Evolutionary conservation across 2,797 vertebrate genomes (phyloP).

Genomic region (Poeciliopsis paucimaculata): DNA sequence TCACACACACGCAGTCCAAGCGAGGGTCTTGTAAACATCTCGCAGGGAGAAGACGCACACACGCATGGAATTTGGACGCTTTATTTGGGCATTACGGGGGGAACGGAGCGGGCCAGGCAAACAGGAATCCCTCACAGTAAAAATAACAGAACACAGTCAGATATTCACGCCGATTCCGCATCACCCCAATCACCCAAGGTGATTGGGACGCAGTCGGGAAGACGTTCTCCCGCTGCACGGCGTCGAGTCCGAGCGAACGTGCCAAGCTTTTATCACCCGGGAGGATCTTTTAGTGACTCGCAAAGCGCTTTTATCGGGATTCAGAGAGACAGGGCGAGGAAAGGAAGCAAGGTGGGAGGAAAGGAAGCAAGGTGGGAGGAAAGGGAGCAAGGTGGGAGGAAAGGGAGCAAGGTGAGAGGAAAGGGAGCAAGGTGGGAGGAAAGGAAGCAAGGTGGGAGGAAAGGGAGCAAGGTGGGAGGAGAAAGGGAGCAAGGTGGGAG

Average conservation of each 20-base stretch:
- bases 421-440: neutral
- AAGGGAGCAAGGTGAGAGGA: neutral
- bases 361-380: neutral
- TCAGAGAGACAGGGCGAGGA: neutral
- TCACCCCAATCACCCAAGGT: slow-evolving; percentile 11
- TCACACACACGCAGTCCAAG: slow-evolving; percentile 31
- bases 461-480: neutral
- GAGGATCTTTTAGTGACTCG: neutral
- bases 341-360: neutral
- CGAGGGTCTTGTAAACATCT: slow-evolving; percentile 81
- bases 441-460: neutral
- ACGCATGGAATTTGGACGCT: slow-evolving; percentile 80
- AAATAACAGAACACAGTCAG: slow-evolving; percentile 44
- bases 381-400: too few species aligned
- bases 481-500: too few species aligned
- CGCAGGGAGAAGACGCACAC: slow-evolving; percentile 71
- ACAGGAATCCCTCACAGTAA: slow-evolving; percentile 62
- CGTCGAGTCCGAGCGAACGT: neutral
- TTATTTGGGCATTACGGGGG: slow-evolving; percentile 87
- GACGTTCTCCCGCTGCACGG: slow-evolving; percentile 7
- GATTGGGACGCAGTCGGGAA: slow-evolving; percentile 17
- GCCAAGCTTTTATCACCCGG: neutral
- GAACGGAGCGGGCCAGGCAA: slow-evolving; percentile 42
- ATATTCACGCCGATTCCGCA: slow-evolving; percentile 38
- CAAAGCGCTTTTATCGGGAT: neutral